Percentiles rank a stretch among this genome's conserved stretches.
phyloP scores from a whole-genome alignment of 2,888 invertebrate species.

The Calephelis perditalis region DNA sequence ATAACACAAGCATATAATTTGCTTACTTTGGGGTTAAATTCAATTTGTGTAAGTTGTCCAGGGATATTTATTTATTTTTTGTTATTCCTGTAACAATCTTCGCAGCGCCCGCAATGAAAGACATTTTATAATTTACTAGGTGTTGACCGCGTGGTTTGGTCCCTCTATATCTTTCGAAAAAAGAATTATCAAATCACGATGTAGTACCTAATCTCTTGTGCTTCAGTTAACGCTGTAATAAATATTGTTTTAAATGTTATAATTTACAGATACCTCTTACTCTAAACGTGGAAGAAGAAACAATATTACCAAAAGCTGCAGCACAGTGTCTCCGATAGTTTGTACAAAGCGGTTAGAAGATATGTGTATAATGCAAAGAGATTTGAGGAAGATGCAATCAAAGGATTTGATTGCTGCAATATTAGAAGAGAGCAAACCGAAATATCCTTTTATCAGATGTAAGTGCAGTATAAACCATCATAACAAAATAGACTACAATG shows the following conservation, averaged over 20 bases:
- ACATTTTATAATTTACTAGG: no score
- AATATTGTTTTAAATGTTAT: neutral
- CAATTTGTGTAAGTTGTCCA: no score
- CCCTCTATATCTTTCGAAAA: no score
- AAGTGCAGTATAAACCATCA: neutral
- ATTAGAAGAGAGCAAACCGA: constrained; percentile 36
- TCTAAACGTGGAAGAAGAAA: neutral
- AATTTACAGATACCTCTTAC: neutral
- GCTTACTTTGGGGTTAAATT: no score
- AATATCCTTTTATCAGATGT: neutral
- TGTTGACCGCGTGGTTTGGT: no score
- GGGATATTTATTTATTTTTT: no score
- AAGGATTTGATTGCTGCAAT: constrained; percentile 26
- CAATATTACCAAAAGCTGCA: neutral
- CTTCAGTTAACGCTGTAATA: no score
- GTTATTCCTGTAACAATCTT: no score
- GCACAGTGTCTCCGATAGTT: constrained; percentile 27
- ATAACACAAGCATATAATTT: no score
- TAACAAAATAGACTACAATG: neutral
- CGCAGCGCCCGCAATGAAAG: no score
- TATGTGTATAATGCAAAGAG: constrained; percentile 34
- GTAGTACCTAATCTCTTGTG: no score
- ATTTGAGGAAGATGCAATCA: constrained; percentile 9
- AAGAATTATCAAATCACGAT: no score
- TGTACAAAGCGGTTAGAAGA: constrained; percentile 43